Evolutionary conservation across 2,797 vertebrate genomes (phyloP).

Genomic region (Hippoglossus hippoglossus): DNA sequence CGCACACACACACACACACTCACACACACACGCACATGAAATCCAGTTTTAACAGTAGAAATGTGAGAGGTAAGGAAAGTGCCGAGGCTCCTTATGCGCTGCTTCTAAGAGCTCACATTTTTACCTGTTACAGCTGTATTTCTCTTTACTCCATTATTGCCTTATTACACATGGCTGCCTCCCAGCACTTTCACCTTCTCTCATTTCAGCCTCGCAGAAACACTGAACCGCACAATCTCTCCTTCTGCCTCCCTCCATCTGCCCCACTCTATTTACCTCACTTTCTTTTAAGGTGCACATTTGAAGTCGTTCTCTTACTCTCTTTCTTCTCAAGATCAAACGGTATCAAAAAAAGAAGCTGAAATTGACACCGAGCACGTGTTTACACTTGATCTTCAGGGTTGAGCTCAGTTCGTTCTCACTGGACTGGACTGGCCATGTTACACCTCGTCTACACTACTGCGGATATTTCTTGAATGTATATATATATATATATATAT

Average conservation of each 20-base stretch:
- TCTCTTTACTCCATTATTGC: slow-evolving; percentile 48
- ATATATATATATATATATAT: too few relatives aligned
- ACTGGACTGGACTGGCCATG: slow-evolving; percentile 33
- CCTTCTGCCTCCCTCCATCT: slow-evolving; percentile 26
- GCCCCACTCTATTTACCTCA: slow-evolving; percentile 40
- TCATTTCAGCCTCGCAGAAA: slow-evolving; percentile 50
- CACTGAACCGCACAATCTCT: slow-evolving; percentile 32
- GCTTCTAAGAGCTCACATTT: slow-evolving; percentile 18
- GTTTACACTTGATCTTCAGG: slow-evolving; percentile 51
- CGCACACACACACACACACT: slow-evolving; percentile 10
- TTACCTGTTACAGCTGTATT: slow-evolving; percentile 34
- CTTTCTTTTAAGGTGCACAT: slow-evolving; percentile 7
- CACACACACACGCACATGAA: background rate
- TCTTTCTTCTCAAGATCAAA: slow-evolving; percentile 51
- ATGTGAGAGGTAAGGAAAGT: slow-evolving; percentile 13
- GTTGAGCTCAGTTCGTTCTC: slow-evolving; percentile 24
- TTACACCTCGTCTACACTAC: background rate
- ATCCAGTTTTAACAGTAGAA: slow-evolving; percentile 23
- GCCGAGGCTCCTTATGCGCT: slow-evolving; percentile 16
- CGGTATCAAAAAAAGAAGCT: slow-evolving; percentile 7
- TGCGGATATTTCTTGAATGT: too few relatives aligned
- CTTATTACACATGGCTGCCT: slow-evolving; percentile 63
- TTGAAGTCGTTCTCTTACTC: slow-evolving; percentile 30
- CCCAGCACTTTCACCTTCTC: slow-evolving; percentile 33
- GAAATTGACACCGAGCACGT: slow-evolving; percentile 46